phyloP scores from a whole-genome alignment of 2,888 invertebrate genomes.

The Sarcophaga subvicina region DNA sequence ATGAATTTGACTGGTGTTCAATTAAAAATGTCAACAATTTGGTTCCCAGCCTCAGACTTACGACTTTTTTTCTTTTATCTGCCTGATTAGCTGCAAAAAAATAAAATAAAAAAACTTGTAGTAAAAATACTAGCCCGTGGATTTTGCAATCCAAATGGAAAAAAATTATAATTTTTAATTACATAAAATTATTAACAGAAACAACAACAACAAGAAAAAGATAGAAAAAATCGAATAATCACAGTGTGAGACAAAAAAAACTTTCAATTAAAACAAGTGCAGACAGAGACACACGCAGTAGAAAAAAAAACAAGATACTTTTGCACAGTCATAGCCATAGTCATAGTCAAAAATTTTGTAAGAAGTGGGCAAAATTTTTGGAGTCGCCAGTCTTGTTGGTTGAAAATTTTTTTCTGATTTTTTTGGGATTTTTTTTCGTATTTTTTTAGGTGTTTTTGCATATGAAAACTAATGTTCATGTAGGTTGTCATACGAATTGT shows the following conservation, averaged over 20 bases:
- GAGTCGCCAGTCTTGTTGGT: conserved; percentile 53
- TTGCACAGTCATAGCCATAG: neutral
- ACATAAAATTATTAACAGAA: conserved; percentile 55
- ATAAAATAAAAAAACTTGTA: neutral
- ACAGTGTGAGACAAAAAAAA: conserved; percentile 46
- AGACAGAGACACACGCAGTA: conserved; percentile 18
- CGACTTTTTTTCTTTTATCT: no score
- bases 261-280: conserved; percentile 60
- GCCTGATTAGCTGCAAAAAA: no score
- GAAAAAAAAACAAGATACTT: neutral
- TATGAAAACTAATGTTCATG: conserved; percentile 63
- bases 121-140: neutral
- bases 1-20: no score
- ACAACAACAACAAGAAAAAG: no score
- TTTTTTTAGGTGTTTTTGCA: conserved; percentile 21
- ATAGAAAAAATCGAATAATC: conserved; percentile 14
- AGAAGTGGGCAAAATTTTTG: conserved; percentile 30
- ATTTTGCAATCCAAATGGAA: no score
- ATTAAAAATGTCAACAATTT: no score
- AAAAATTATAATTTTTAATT: conserved; percentile 45
- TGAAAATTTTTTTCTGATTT: no score
- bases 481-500: conserved; percentile 69
- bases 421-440: neutral
- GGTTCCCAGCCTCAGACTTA: no score
- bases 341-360: no score